Base-by-base conservation (phyloP, 1,140 invertebrate genomes). In the Odontomachus brunneus region DNA sequence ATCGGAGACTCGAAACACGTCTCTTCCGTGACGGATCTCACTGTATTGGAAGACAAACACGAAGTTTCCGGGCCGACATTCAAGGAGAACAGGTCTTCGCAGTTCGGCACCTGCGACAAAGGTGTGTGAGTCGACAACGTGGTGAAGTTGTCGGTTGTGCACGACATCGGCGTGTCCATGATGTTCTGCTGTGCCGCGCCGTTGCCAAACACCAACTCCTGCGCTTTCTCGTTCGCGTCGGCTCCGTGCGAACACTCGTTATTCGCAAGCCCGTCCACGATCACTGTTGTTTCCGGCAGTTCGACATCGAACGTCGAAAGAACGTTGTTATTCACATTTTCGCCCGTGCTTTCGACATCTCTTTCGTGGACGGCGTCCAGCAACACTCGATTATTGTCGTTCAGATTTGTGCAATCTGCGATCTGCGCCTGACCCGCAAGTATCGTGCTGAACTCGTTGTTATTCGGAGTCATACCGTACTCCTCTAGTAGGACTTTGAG, bases 91-190 rank as follows among this genome's bases (percentile, higher is more conserved):
- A 88, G 89, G 38, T 91, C 89, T 11, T 91, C 91, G 44, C 85
- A 90, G 49, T 90, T 92, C 14, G 89, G 90, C n/a, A 91, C 82
- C 17, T 89, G 89, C 0, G 89, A 83, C 3, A 86, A 83, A 24
- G 86, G 90, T 44, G 90, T 93, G 19, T 91, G 91, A 0, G 87
- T 85, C 1, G 92, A 93, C 26, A 55, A n/a, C 4, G 86, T 84
- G 4, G 90, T 88, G 44, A 92, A 92, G 57, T 91, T 88, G 65
- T 94, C 94, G 0, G 93, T 94, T 2, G 91, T 92, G 26, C 92
- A 94, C 0, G 94, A 94, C 93, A 94, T 94, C 2, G 93, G 93
- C 0, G 93, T 94, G 51, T 90, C 78, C 15, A 82, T 59, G 22
- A 84, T 82, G 15, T 82, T 57, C 33, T 74, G 65, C 11, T 62